Evolutionary conservation across 2,797 vertebrate species (phyloP).

Genomic region (Premnoplex brunnescens): DNA sequence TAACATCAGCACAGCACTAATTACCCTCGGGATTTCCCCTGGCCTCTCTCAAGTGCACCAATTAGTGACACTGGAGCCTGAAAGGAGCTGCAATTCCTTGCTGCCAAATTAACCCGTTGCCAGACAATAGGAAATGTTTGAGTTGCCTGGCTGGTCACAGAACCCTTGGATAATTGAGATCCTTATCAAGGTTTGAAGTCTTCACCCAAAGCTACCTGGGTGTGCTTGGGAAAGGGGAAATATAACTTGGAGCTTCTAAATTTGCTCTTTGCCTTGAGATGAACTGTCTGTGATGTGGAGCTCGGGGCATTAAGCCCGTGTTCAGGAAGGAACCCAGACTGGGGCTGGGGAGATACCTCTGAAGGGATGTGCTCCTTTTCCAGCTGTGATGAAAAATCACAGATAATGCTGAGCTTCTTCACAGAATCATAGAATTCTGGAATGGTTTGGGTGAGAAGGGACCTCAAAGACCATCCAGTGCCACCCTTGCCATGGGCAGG

Average conservation of each 20-base stretch:
- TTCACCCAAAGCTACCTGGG: background rate
- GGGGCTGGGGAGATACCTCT: background rate
- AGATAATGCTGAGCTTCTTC: background rate
- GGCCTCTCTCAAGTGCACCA: background rate
- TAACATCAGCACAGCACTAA: background rate
- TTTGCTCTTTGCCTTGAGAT: background rate
- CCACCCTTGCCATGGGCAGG: background rate
- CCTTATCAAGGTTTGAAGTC: background rate
- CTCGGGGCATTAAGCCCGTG: background rate
- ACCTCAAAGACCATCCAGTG: accelerated
- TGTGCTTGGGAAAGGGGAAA: background rate
- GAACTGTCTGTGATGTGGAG: background rate
- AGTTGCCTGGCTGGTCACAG: background rate
- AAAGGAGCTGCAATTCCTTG: background rate
- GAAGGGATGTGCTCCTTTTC: background rate
- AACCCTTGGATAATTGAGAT: background rate
- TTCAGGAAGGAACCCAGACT: background rate
- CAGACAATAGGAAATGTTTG: background rate
- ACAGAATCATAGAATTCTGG: background rate
- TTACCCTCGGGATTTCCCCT: background rate
- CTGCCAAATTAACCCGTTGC: background rate
- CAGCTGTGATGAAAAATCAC: background rate
- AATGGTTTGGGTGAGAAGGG: background rate
- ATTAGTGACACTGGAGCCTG: background rate
- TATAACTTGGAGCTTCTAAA: background rate